These are phyloP conservation scores for Drosophila prostipennis DNA, from an alignment of 2,888 invertebrate species.

Conservation along the genomic window DNA sequence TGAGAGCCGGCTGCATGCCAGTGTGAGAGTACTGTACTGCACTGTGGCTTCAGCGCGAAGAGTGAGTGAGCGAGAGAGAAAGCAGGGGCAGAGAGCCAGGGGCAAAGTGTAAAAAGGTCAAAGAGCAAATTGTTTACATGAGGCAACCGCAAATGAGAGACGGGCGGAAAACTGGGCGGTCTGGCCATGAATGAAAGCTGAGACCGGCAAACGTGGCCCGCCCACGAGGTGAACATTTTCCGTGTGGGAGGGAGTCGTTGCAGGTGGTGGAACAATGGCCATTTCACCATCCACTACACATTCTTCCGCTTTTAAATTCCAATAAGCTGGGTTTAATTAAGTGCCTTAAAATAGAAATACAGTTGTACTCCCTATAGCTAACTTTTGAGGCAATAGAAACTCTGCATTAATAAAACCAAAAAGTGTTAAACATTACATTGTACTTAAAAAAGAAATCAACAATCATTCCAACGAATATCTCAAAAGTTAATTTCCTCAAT, in stretches of 20 bases:
- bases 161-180: conserved; percentile 25
- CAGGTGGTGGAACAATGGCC: conserved; percentile 13
- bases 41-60: conserved; percentile 28
- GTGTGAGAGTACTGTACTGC: conserved; percentile 50
- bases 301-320: conserved; percentile 9
- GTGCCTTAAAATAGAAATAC: neutral
- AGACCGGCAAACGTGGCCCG: conserved; percentile 53
- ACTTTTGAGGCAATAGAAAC: too few relatives aligned
- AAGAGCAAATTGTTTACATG: conserved; percentile 72
- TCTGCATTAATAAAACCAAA: too few relatives aligned
- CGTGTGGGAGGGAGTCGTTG: neutral
- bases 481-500: neutral
- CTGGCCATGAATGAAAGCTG: conserved; percentile 71
- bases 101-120: conserved; percentile 57
- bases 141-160: conserved; percentile 6
- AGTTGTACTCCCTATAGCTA: neutral
- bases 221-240: neutral
- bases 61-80: conserved; percentile 19
- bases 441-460: too few relatives aligned
- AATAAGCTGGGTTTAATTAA: neutral
- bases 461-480: neutral
- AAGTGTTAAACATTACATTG: too few relatives aligned
- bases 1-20: conserved; percentile 36
- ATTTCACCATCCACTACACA: neutral
- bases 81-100: conserved; percentile 28